These are phyloP conservation scores for Myotis myotis DNA, from an alignment of 2,797 vertebrate genomes.

Conservation along the genomic window DNA sequence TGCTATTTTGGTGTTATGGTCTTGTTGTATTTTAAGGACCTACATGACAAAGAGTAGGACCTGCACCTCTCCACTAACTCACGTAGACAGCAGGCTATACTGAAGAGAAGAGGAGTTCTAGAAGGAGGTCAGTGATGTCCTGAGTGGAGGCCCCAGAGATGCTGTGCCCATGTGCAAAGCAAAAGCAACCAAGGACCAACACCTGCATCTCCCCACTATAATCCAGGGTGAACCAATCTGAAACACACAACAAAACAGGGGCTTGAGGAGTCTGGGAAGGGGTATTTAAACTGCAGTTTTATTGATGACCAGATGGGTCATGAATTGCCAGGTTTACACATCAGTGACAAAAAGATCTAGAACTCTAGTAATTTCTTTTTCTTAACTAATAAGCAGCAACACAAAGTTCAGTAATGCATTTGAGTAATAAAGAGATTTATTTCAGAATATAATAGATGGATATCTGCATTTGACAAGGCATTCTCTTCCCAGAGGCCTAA, in stretches of 20 bases:
- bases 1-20: not conserved
- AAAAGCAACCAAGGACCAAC: not conserved
- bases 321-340: not conserved
- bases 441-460: slow-evolving; percentile 22
- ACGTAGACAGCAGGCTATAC: not conserved
- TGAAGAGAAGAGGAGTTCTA: not conserved
- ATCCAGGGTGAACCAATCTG: not conserved
- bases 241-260: not conserved
- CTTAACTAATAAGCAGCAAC: not conserved
- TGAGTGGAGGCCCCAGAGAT: not conserved
- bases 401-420: not conserved
- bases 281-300: not conserved
- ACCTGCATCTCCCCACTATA: too few relatives aligned
- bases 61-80: not conserved
- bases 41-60: not conserved
- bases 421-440: slow-evolving; percentile 29
- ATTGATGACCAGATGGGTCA: not conserved
- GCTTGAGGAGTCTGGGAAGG: not conserved
- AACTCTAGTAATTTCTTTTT: not conserved
- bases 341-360: not conserved
- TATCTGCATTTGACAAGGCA: slow-evolving; percentile 9
- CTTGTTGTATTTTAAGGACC: not conserved
- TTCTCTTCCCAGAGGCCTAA: slow-evolving; percentile 28
- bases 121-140: not conserved
- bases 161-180: not conserved